phyloP scores from a whole-genome alignment of 2,888 invertebrate genomes.

The Chelonus formosanus region DNA sequence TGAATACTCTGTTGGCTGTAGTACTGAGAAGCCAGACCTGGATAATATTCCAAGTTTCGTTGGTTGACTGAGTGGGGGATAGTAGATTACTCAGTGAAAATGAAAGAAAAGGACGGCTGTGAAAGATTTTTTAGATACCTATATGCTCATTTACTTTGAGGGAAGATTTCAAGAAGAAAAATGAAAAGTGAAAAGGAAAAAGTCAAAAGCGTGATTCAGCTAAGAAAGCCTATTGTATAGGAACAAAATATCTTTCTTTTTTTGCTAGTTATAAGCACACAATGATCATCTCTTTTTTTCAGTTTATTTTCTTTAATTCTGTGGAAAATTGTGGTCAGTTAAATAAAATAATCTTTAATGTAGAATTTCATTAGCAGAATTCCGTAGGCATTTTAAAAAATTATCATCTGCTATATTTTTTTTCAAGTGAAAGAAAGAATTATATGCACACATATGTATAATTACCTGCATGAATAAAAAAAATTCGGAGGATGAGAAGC shows the following conservation, averaged over 20 bases:
- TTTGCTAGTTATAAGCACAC: not conserved
- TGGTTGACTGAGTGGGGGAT: slow-evolving; percentile 13
- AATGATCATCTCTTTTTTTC: slow-evolving; percentile 2
- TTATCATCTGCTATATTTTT: too few relatives aligned
- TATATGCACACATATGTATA: not conserved
- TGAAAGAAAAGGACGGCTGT: slow-evolving; percentile 3
- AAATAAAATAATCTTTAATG: too few relatives aligned
- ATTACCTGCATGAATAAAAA: slow-evolving; percentile 11
- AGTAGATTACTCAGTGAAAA: slow-evolving; percentile 6
- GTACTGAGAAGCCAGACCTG: slow-evolving; percentile 43
- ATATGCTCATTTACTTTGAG: too few relatives aligned
- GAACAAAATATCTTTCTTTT: not conserved
- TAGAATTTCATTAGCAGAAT: too few relatives aligned
- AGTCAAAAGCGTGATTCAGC: slow-evolving; percentile 27
- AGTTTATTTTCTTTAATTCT: slow-evolving; percentile 18
- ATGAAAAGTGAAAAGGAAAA: not conserved
- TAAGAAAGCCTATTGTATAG: slow-evolving; percentile 21
- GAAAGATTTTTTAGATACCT: slow-evolving; percentile 12
- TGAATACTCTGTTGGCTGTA: slow-evolving; percentile 55
- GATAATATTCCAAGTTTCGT: slow-evolving; percentile 57
- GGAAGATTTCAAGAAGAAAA: slow-evolving; percentile 3
- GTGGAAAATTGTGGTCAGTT: slow-evolving; percentile 5
- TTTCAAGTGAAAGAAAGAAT: not conserved
- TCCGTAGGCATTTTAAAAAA: too few relatives aligned
- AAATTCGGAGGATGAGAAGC: not conserved